These are phyloP conservation scores for Andrena hattorfiana DNA, from an alignment of 2,888 invertebrate genomes.

Conservation along the genomic window DNA sequence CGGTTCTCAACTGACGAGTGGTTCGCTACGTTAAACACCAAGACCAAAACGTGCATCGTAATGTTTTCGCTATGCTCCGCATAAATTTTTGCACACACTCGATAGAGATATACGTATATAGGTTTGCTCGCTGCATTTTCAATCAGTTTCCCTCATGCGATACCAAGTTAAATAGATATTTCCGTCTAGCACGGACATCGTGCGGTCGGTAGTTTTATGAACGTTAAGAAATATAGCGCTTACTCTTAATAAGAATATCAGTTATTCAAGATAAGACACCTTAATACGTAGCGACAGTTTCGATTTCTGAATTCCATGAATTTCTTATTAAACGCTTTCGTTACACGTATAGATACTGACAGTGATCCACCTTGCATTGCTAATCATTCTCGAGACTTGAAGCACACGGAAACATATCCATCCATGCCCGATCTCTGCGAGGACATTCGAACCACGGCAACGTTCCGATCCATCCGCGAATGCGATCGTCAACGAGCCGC, in stretches of 20 bases:
- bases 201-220: slow-evolving; percentile 62
- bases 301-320: slow-evolving; percentile 16
- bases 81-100: slow-evolving; percentile 37
- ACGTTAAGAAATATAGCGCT: slow-evolving; percentile 70
- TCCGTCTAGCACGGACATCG: slow-evolving; percentile 69
- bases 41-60: slow-evolving; percentile 57
- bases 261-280: slow-evolving; percentile 82
- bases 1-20: slow-evolving; percentile 42
- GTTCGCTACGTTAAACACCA: slow-evolving; percentile 54
- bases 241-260: slow-evolving; percentile 73
- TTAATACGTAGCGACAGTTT: slow-evolving; percentile 82
- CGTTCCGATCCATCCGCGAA: slow-evolving; percentile 41
- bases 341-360: neutral
- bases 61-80: slow-evolving; percentile 40
- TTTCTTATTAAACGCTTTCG: neutral
- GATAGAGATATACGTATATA: slow-evolving; percentile 55
- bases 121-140: slow-evolving; percentile 33
- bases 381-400: slow-evolving; percentile 18
- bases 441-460: slow-evolving; percentile 22
- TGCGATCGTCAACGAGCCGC: slow-evolving; percentile 19
- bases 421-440: slow-evolving; percentile 25
- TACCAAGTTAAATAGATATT: slow-evolving; percentile 75
- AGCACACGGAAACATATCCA: slow-evolving; percentile 24
- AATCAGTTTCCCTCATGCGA: slow-evolving; percentile 55
- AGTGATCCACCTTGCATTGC: neutral